Evolutionary conservation across 2,113 vertebrate genomes (phyloP), one percentile per base, ranked within the genome.

Genomic region (Progne subis): DNA sequence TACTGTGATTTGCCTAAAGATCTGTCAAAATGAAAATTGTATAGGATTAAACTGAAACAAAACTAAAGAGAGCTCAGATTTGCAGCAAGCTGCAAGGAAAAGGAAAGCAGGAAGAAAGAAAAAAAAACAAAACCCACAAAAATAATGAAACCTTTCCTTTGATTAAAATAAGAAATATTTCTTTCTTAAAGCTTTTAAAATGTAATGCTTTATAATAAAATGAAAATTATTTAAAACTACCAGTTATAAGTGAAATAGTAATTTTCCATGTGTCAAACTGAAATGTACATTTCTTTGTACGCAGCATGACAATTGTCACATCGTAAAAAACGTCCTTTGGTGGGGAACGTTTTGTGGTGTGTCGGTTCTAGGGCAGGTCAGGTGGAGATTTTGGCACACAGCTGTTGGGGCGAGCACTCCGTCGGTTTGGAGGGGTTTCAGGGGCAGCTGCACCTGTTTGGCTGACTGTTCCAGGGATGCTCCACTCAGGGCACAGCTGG

Each of bases 311-410:
- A 68, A 71, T 46, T 91, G 76, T 49, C 43, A 32, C 39, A 21
- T 8, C 0, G 0, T 53, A 64, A 53, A 55, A 72, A 49, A 12
- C 1, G 13, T 12, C 49, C 56, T 52, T 77, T 13, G 25, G 9
- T 26, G 43, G 28, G 55, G 64, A 50, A 46, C 14, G n/a, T 57
- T 90, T 63, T 37, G 37, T 32, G 43, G 11, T 39, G 53, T 39
- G 53, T 39, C 41, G n/a, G 3, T 0, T 0, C 19, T 12, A 8
- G 3, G 28, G 50, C 0, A 8, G 21, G n/a, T 34, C 14, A 29
- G n/a, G 56, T 0, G 0, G 23, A 10, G 24, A 14, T 71, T 44
- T 32, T 11, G 59, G 9, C 52, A 21, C 28, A 2, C 0, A 2
- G 37, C 19, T 57, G 8, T 9, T 41, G 2, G 8, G 7, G 31